Evolutionary conservation across 1,140 invertebrate genomes (phyloP), one percentile per base, ranked within the genome.

Genomic region (Drosophila lacertosa): DNA sequence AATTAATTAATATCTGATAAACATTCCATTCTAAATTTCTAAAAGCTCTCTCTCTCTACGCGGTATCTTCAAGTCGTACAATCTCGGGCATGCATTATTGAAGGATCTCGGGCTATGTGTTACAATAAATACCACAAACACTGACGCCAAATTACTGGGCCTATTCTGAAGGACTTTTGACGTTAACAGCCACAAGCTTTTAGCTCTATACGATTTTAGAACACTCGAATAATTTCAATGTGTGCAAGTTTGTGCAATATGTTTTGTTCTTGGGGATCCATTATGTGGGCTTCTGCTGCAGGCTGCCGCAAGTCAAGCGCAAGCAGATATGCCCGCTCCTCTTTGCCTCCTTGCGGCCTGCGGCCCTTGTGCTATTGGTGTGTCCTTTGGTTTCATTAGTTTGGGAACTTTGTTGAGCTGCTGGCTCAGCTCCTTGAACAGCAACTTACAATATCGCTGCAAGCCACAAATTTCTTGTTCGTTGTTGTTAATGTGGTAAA

Each of bases 401-500:
- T 22, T 16, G 33, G 54, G 42, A 67, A 67, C 54, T 67, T 67
- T 67, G 45, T 58, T 45, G 50, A 24, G 51, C 16, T 22, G 20
- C 24, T 35, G 73, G 54, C 65, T 67, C 67, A 64, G 18, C 73
- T 63, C 47, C 71, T 80, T 77, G 72, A 39, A 9, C 44, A 47
- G 44, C 22, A 26, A 9, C 6, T n/a, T 26, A 39, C 40, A 42
- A 16, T 42, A 11, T 42, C 18, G 39, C 33, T 39, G 77, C 77
- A 77, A 81, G 59, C 78, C 57, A 63, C 79, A 47, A 74, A 50
- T 50, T 60, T 39, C 44, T 60, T 55, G 44, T 69, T 37, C 63
- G 48, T 71, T 77, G 26, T 50, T 66, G 64, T 71, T 55, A 45
- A 81, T 77, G 68, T 77, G 59, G 66, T 66, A 80, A 80, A 81